Base-by-base conservation (phyloP, 2,797 vertebrate genomes). In the Chaetodon trifasciatus region DNA sequence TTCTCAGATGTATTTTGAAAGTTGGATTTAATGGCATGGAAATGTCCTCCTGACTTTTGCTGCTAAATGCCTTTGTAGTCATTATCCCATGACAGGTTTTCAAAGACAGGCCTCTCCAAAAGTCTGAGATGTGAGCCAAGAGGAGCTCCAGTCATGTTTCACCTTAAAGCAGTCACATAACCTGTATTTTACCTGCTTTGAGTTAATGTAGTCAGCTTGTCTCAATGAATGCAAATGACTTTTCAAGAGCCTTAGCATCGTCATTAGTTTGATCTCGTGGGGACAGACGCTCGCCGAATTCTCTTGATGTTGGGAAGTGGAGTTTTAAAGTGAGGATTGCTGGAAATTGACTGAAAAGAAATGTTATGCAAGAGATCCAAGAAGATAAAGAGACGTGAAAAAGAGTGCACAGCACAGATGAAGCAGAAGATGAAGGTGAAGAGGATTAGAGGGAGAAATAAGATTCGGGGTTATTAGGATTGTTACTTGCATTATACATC, bases 401-500 rank as follows among this genome's bases (percentile, higher is more conserved):
- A 65, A 21, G 3, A 56, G n/a, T 39, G 37, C 16, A 2, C 9
- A 9, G 40, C n/a, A 60, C 15, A 66, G 42, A 67, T 21, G 12
- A 46, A 50, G 47, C 21, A 44, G 64, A 74, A 56, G 70, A 81
- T 44, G 40, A 61, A n/a, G 53, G 40, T n/a, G 19, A 58, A 42
- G 62, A 72, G 55, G 44, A 70, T 73, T 23, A 64, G 55, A 37
- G 16, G 52, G 62, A 58, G 73, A 66, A 49, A 78, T 65, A 53
- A 42, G 21, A 76, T 32, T 63, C 62, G 28, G 74, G 69, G 63
- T 76, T 68, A 76, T 19, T 0, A 5, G 61, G 72, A 77, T 57
- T 78, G 71, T 57, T 80, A 17, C 70, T 72, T 79, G 79, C 74
- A 86, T 83, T 83, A 79, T 87, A 74, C 68, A 87, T 90, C 61